Evolutionary conservation across 1,140 invertebrate genomes (phyloP).

Genomic region (Cryptotermes secundus): DNA sequence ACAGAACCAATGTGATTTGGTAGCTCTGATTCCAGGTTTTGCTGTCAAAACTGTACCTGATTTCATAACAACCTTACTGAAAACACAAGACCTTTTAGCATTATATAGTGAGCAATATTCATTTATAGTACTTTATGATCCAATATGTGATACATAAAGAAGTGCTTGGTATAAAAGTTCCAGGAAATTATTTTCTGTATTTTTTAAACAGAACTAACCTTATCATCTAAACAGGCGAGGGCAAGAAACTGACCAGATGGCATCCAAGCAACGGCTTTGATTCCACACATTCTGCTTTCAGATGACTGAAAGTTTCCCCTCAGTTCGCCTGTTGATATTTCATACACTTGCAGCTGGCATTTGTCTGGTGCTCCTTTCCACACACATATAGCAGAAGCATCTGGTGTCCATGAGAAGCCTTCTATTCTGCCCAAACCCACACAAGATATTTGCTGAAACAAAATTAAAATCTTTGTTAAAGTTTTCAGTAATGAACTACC

Average conservation of each 20-base stretch:
- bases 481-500: no score
- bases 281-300: not conserved
- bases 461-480: not conserved
- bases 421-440: not conserved
- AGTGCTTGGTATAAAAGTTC: no score
- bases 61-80: no score
- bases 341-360: not conserved
- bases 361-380: not conserved
- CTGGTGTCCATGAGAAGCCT: conserved; percentile 17
- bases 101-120: no score
- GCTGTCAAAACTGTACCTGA: no score
- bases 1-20: no score
- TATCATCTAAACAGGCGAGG: not conserved
- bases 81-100: no score
- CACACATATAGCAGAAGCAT: not conserved
- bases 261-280: not conserved
- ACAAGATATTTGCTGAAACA: conserved; percentile 23
- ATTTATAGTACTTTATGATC: no score
- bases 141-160: no score
- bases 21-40: no score
- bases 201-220: not conserved
- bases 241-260: conserved; percentile 26
- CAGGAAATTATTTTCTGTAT: no score
- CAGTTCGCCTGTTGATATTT: not conserved
- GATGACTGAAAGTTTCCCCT: not conserved